Evolutionary conservation across 2,888 invertebrate genomes (phyloP), one percentile per base, ranked within the genome.

Genomic region (Chironomus tentans): DNA sequence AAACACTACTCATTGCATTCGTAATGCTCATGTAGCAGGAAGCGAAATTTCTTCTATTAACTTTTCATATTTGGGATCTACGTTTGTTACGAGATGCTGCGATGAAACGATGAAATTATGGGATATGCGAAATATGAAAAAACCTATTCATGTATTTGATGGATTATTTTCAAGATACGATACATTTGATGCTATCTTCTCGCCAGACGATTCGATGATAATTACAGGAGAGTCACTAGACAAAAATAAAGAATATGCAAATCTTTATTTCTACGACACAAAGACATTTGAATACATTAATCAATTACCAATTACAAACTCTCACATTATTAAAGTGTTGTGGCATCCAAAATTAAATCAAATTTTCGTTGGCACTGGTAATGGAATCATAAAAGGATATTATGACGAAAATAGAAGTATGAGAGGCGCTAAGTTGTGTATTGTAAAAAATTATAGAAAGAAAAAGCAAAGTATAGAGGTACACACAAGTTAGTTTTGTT

Each of bases 261-360:
- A 89, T 79, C 82, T 97, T 0, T 82, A 92, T 76, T 96, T 98
- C 82, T 94, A 91, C 79, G 90, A 93, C 79, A 86, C 92, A 0
- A 89, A 90, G 76, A 93, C 90, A 0, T 93, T 94, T 79, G 88
- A 93, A 22, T 81, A 89, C 46, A 87, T 93, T 0, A 89, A 91
- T 61, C 88, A 91, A 78, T 89, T 97, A 76, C 88, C 90, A 7
- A 92, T 96, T 0, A 88, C 91, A 0, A 88, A 91, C 80, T 91
- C 94, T 0, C 94, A 94, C 78, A 90, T 95, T 0, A 93, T 98
- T 1, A 93, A 97, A 81, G 89, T 92, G 0, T 83, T 93, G 0
- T 99, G 99, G 99, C 98, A 99, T 84, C 94, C 98, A 0, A 95
- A 96, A 82, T 84, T 99, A n/a, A 98, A 99, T 82, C 99, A 99